A percentile compares a stretch with the other conserved stretches of the same genome.
Conservation (phyloP, 2,797 vertebrate species). For the Nyctalus aviator region DNA sequence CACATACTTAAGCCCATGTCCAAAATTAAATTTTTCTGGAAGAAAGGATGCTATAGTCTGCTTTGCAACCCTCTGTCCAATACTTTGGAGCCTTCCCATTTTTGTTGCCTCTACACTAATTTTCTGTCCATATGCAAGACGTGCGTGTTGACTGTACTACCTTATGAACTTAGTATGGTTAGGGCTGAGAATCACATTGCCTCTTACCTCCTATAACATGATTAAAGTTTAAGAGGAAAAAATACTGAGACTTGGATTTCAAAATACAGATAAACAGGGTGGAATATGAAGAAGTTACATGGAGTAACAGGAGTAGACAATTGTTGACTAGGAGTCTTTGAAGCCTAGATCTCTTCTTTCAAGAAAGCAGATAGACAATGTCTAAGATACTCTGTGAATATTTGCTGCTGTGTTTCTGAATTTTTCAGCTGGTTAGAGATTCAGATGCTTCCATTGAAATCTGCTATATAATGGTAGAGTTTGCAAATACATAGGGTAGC, state of each 20-base stretch:
- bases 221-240: background rate
- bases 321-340: background rate
- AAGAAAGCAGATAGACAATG: background rate
- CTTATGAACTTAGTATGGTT: background rate
- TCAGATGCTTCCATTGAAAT: background rate
- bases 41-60: background rate
- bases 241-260: background rate
- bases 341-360: background rate
- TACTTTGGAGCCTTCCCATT: background rate
- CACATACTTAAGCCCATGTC: background rate
- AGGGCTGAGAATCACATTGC: background rate
- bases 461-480: background rate
- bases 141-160: background rate
- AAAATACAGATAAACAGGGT: background rate
- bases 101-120: background rate
- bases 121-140: background rate
- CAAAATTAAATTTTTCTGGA: background rate
- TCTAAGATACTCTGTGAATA: background rate
- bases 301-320: background rate
- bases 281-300: background rate
- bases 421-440: background rate
- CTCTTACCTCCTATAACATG: background rate
- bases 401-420: slow-evolving; percentile 6
- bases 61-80: background rate
- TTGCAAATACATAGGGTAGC: background rate